phyloP scores from a whole-genome alignment of 1,140 invertebrate species.

The Ericerus pela region DNA sequence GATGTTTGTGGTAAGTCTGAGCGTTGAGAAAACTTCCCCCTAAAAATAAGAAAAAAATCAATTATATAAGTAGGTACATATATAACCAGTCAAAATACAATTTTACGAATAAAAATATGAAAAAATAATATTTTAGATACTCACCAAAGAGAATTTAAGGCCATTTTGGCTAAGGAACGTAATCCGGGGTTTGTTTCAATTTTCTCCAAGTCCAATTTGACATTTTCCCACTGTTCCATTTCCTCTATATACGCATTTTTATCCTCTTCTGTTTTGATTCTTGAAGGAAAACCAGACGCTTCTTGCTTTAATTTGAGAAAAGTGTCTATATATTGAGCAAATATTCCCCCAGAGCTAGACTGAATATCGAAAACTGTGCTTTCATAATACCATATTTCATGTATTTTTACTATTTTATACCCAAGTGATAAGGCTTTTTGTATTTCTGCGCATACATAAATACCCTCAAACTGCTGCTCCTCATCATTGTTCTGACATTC shows the following conservation, averaged over 20 bases:
- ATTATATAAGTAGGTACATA: too few species aligned
- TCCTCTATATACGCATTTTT: conserved; percentile 27
- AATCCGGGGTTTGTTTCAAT: conserved; percentile 30
- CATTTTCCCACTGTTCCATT: conserved; percentile 28
- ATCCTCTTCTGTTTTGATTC: conserved; percentile 23
- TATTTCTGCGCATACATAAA: conserved; percentile 30
- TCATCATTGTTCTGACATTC: conserved; percentile 24
- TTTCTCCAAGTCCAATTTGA: conserved; percentile 26
- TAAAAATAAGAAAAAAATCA: too few species aligned
- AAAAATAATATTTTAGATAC: neutral
- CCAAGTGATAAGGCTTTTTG: conserved; percentile 25
- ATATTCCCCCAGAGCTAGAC: conserved; percentile 21
- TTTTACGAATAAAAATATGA: neutral
- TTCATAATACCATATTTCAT: conserved; percentile 20
- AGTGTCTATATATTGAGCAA: conserved; percentile 24
- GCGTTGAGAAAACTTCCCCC: conserved; percentile 24
- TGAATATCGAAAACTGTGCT: conserved; percentile 15
- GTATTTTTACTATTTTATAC: conserved; percentile 28
- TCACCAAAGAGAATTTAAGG: conserved; percentile 30
- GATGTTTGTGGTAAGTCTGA: conserved; percentile 24
- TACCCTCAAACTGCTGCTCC: conserved; percentile 28
- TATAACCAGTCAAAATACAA: too few species aligned
- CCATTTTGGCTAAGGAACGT: conserved; percentile 26
- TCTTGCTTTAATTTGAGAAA: conserved; percentile 29
- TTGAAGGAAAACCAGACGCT: conserved; percentile 24